Base-by-base conservation (phyloP, 2,113 vertebrate genomes). In the Eulemur macaco region DNA sequence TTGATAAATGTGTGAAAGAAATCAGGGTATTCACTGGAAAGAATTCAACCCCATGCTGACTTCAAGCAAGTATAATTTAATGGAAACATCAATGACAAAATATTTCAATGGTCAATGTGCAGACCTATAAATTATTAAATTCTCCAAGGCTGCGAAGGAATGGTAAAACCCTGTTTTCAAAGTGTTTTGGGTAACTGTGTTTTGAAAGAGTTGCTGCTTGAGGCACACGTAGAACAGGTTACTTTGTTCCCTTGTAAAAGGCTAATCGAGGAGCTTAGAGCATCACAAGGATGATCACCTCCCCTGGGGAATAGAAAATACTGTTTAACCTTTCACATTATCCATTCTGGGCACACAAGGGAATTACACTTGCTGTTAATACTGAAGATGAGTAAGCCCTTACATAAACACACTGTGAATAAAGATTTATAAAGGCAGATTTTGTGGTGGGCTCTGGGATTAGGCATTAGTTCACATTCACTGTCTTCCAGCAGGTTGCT, bases 81-180 rank as follows among this genome's bases (percentile, higher is more conserved):
- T 97, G 94, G 96, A 97, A 97, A 97, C 95, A 97, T 97, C 96
- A 97, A 95, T 97, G 96, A 95, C 91, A 95, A 95, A 96, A 96
- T 97, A 97, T 96, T 95, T 97, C 95, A 89, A 42, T 97, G 96
- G 96, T 93, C 97, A 95, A 31, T 91, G 93, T 95, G 86, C 64
- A 95, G 89, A 92, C 80, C 39, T 96, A 68, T 95, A 97, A 93
- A 97, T 98, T 96, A 97, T 97, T 96, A 95, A 98, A 97, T 87
- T 93, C 92, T 96, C 92, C 84, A 95, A 87, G 94, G 86, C 73
- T 93, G 64, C 54, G 74, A 71, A 92, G 83, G 92, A 86, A 84
- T 89, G 88, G 93, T 56, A 94, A 93, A 95, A 96, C 87, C 91
- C 58, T 50, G 71, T 97, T 83, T 97, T 98, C 92, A 95, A 87